Conservation (phyloP, 64 coral and sea anemone genomes). For the Catalaphyllia jardinei region DNA sequence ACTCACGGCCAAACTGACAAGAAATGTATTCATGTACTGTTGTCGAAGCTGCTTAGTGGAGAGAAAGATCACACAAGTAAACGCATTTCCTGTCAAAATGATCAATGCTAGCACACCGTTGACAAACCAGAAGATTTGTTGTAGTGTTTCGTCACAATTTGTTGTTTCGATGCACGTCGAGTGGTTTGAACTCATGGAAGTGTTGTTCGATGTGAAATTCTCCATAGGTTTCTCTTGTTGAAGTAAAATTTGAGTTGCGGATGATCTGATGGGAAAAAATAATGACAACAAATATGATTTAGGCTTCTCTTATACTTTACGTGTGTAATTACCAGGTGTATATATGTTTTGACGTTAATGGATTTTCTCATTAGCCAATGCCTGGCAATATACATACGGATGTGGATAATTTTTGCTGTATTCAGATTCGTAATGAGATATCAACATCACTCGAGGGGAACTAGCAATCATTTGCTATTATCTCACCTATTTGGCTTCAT, state of each 20-base stretch:
- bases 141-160: not conserved
- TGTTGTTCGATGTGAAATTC: not conserved
- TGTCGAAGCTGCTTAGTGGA: slow-evolving; percentile 16
- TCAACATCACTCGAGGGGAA: not conserved
- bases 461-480: not conserved
- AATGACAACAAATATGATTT: not conserved
- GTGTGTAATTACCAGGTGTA: not conserved
- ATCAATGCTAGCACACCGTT: slow-evolving; percentile 1
- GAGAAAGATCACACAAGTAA: slow-evolving; percentile 1
- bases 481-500: not conserved
- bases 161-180: not conserved
- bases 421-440: not conserved
- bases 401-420: not conserved
- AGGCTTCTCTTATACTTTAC: not conserved
- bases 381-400: not conserved
- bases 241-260: not conserved
- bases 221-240: not conserved
- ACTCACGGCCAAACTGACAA: slow-evolving; percentile 36
- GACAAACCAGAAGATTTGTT: not conserved
- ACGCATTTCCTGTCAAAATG: slow-evolving; percentile 1
- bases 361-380: not conserved
- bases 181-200: not conserved
- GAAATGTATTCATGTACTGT: slow-evolving; percentile 50
- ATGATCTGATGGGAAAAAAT: not conserved
- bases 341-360: not conserved